These are phyloP conservation scores for Tetranychus truncatus DNA, from an alignment of 2,888 invertebrate species.

Conservation along the genomic window DNA sequence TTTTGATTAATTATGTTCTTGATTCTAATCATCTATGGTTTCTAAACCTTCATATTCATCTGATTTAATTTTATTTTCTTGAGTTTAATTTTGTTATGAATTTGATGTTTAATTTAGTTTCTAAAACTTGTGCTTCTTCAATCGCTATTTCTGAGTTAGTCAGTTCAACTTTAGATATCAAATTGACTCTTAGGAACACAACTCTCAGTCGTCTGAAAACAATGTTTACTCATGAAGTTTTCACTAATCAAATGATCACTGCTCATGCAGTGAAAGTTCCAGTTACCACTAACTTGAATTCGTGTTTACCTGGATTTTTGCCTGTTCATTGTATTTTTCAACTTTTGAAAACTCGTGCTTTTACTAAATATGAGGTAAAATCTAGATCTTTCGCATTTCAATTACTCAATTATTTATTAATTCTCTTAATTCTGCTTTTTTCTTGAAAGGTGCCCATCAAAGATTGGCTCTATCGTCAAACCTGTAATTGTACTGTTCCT, in stretches of 20 bases:
- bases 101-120: too few relatives aligned
- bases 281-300: constrained; percentile 70
- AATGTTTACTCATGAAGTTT: constrained; percentile 87
- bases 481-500: constrained; percentile 69
- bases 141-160: constrained; percentile 82
- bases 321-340: constrained; percentile 94
- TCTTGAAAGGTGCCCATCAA: constrained; percentile 27
- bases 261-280: constrained; percentile 88
- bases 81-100: too few relatives aligned
- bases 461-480: constrained; percentile 79
- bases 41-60: too few relatives aligned
- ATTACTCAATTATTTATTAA: background rate
- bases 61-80: too few relatives aligned
- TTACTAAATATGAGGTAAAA: constrained; percentile 67
- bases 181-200: constrained; percentile 66
- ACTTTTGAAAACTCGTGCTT: constrained; percentile 73
- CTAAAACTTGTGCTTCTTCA: too few relatives aligned
- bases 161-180: constrained; percentile 83
- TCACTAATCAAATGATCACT: constrained; percentile 89
- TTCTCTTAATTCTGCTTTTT: background rate
- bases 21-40: too few relatives aligned
- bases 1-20: too few relatives aligned
- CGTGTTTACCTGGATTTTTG: constrained; percentile 69
- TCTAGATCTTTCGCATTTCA: background rate
- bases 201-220: constrained; percentile 72